Conservation (phyloP, 2,113 vertebrate species). For the Albula goreensis region DNA sequence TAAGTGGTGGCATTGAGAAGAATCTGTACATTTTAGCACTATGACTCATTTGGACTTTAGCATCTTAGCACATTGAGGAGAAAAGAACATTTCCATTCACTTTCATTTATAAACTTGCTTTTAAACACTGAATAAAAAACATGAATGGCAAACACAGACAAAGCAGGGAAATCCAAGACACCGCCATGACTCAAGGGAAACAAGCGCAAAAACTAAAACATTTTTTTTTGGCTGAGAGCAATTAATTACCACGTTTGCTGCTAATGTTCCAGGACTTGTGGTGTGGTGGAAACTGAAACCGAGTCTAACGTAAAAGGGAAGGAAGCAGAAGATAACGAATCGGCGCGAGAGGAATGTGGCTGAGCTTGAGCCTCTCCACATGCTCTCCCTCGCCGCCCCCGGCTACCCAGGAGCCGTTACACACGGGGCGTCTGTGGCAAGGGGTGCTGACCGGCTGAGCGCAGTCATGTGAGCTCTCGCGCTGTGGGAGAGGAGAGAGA, state of each 20-base stretch:
- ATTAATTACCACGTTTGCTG: neutral
- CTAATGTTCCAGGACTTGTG: neutral
- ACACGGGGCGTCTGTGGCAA: neutral
- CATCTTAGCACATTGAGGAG: too few species aligned
- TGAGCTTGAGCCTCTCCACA: neutral
- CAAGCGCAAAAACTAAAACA: neutral
- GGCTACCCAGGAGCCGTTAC: neutral
- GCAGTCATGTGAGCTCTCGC: neutral
- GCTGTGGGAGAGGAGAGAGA: neutral
- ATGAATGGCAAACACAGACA: too few species aligned
- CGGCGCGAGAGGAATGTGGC: neutral
- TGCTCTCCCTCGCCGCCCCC: neutral
- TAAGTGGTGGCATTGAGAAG: neutral
- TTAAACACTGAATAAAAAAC: too few species aligned
- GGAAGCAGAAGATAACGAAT: too few species aligned
- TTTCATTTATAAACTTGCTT: too few species aligned
- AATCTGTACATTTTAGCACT: neutral
- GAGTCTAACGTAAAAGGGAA: neutral
- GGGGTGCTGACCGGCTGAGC: conserved; percentile 2
- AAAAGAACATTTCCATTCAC: too few species aligned
- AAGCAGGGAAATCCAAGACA: neutral
- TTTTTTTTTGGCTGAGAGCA: too few species aligned
- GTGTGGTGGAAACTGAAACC: neutral
- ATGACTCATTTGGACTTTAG: too few species aligned
- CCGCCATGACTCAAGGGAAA: neutral